Evolutionary conservation across 2,888 invertebrate species (phyloP).

Genomic region (Aspidiotus destructor): DNA sequence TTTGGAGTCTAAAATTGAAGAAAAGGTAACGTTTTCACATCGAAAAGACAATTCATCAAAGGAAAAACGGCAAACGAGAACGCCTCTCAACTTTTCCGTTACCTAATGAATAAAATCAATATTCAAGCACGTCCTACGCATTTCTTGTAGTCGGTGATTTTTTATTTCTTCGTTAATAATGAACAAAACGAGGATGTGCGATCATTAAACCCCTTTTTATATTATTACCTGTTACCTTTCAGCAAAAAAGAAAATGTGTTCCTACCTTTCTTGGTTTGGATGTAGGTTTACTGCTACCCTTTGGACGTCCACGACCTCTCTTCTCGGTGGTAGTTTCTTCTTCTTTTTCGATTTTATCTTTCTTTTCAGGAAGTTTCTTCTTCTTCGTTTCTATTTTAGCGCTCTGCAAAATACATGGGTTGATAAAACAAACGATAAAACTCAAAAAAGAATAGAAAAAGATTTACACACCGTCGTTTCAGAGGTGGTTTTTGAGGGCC

Average conservation of each 20-base stretch:
- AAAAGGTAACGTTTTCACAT: too few relatives aligned
- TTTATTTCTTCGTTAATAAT: too few relatives aligned
- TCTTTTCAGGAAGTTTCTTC: conserved; percentile 20
- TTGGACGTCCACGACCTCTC: conserved; percentile 22
- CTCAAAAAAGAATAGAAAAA: neutral
- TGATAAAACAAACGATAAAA: neutral
- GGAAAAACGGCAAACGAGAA: too few relatives aligned
- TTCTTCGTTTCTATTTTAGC: conserved; percentile 24
- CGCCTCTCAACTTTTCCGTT: too few relatives aligned
- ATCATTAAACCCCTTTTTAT: too few relatives aligned
- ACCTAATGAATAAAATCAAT: too few relatives aligned
- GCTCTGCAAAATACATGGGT: neutral
- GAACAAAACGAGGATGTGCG: too few relatives aligned
- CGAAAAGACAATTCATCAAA: too few relatives aligned
- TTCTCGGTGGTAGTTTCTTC: conserved; percentile 5
- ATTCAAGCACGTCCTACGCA: too few relatives aligned
- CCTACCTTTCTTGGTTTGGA: neutral
- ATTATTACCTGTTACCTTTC: neutral
- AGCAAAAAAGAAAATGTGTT: neutral
- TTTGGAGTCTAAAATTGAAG: neutral
- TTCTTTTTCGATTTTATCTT: conserved; percentile 19
- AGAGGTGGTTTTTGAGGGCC: conserved; percentile 13
- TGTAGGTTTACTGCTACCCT: conserved; percentile 9
- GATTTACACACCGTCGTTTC: conserved; percentile 14
- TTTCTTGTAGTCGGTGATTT: too few relatives aligned